Evolutionary conservation across 2,113 vertebrate species (phyloP).

Genomic region (Globicephala melas): DNA sequence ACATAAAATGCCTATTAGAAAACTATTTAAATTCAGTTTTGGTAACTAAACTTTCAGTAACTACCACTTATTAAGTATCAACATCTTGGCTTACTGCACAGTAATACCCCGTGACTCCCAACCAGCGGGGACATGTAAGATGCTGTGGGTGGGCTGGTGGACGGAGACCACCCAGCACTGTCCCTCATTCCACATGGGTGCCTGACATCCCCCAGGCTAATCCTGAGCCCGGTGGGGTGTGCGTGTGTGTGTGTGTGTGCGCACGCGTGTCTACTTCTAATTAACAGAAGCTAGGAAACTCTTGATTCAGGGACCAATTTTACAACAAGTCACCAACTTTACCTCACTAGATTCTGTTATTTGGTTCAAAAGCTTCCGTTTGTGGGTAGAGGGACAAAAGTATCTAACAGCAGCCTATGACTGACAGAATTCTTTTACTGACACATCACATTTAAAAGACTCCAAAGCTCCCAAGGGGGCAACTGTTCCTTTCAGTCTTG

Average conservation of each 20-base stretch:
- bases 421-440: not conserved
- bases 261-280: not conserved
- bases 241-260: not conserved
- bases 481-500: not conserved
- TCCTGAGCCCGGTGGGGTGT: not conserved
- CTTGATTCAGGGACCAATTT: constrained; percentile 27
- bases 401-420: not conserved
- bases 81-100: not conserved
- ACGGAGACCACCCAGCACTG: accelerated
- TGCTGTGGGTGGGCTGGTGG: no score
- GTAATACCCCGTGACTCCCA: not conserved
- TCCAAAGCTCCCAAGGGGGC: not conserved
- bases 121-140: accelerated
- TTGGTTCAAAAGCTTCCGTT: constrained; percentile 10
- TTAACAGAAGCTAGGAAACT: constrained; percentile 1
- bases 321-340: constrained; percentile 25
- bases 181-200: accelerated
- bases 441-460: not conserved
- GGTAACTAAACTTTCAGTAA: not conserved
- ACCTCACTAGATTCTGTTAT: not conserved
- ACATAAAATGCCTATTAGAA: not conserved
- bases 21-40: not conserved
- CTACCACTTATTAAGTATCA: not conserved
- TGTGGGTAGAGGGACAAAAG: not conserved
- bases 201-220: not conserved